A percentile compares a stretch with the other conserved stretches of the same genome.
These are phyloP conservation scores for Argyrosomus regius DNA, from an alignment of 2,797 vertebrate genomes.

Conservation along the genomic window DNA sequence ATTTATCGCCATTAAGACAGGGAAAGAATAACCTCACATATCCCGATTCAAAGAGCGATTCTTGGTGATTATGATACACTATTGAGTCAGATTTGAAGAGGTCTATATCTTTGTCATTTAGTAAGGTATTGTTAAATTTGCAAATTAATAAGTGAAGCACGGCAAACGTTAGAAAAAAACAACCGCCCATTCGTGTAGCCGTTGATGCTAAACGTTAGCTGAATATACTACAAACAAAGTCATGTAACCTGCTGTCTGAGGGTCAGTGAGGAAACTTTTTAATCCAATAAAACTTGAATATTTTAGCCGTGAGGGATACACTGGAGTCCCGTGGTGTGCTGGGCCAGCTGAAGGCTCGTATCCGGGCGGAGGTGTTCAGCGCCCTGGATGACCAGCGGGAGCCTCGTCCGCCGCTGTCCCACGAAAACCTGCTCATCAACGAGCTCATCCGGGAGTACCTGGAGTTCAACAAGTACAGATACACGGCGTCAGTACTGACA, in stretches of 20 bases:
- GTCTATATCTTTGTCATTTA: rapidly evolving
- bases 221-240: background rate
- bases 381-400: conserved; percentile 90
- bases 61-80: rapidly evolving
- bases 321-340: conserved; percentile 93
- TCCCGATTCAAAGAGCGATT: background rate
- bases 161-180: background rate
- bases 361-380: conserved; percentile 94
- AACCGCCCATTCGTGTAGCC: background rate
- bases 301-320: conserved; percentile 91
- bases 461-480: conserved; percentile 93
- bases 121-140: rapidly evolving
- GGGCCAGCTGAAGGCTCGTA: conserved; percentile 91
- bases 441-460: conserved; percentile 96
- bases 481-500: conserved; percentile 90
- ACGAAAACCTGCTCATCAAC: conserved; percentile 95
- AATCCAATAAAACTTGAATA: background rate
- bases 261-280: rapidly evolving
- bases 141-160: background rate
- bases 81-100: background rate
- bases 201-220: rapidly evolving
- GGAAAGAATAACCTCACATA: background rate
- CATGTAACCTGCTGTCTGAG: rapidly evolving
- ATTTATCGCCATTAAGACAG: background rate
- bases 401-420: conserved; percentile 87